phyloP scores from a whole-genome alignment of 1,140 invertebrate genomes.

The Nasonia giraulti region DNA sequence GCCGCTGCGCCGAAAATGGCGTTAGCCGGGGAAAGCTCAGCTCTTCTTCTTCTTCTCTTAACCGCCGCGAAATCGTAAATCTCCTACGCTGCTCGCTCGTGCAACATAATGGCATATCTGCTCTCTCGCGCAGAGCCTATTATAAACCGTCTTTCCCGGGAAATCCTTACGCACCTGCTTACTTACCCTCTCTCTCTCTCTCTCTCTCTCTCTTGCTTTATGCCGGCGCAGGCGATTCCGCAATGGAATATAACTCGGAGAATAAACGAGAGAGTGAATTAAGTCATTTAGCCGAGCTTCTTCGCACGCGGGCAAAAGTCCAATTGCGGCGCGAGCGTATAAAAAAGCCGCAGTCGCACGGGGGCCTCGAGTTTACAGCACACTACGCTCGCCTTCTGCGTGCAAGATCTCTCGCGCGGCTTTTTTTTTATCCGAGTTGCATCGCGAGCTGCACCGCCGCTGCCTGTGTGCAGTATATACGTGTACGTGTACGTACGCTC shows the following conservation, averaged over 20 bases:
- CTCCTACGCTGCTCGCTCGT: slow-evolving; percentile 42
- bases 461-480: neutral
- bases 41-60: neutral
- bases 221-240: too few relatives aligned
- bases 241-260: too few relatives aligned
- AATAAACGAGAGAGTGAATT: too few relatives aligned
- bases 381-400: slow-evolving; percentile 9
- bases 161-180: slow-evolving; percentile 25
- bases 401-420: slow-evolving; percentile 27
- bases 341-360: neutral
- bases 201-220: neutral
- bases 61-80: slow-evolving; percentile 59
- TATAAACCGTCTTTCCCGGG: slow-evolving; percentile 25
- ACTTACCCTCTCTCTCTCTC: neutral
- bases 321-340: neutral
- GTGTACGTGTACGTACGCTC: neutral
- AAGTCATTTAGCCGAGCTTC: too few relatives aligned
- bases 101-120: too few relatives aligned
- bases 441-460: neutral
- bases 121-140: neutral
- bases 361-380: neutral
- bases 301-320: slow-evolving; percentile 13
- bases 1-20: neutral
- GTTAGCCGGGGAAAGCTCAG: neutral
- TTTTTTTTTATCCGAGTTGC: neutral